These are phyloP conservation scores for Ispidina picta DNA, from an alignment of 2,797 vertebrate species.

Conservation along the genomic window DNA sequence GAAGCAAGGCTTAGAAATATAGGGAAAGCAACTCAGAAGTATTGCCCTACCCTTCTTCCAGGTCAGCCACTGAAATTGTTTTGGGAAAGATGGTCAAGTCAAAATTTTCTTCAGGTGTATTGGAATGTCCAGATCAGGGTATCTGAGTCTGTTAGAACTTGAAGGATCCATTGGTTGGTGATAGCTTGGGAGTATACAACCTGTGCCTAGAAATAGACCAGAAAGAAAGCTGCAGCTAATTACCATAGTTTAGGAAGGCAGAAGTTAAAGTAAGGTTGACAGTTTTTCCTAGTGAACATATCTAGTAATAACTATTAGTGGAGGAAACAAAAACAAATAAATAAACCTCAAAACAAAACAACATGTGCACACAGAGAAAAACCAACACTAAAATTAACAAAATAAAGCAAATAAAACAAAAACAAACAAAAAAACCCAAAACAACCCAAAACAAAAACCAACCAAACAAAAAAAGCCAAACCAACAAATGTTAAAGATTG, in stretches of 20 bases:
- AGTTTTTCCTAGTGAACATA: constrained; percentile 1
- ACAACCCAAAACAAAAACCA: neutral
- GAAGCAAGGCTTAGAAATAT: neutral
- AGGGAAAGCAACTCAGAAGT: neutral
- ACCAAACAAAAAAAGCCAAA: neutral
- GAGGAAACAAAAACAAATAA: no score
- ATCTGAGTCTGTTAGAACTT: neutral
- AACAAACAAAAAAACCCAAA: neutral
- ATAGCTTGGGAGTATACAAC: neutral
- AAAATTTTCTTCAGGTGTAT: neutral
- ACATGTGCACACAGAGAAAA: no score
- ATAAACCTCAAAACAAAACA: no score
- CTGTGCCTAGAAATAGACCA: neutral
- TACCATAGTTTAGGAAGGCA: neutral
- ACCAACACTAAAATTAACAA: no score
- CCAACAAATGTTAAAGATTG: neutral
- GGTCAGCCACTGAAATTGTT: neutral
- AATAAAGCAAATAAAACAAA: neutral
- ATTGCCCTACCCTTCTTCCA: neutral
- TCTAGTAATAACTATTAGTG: neutral
- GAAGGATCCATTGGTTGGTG: neutral
- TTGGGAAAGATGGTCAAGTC: neutral
- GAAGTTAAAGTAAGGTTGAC: neutral
- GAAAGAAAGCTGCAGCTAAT: neutral
- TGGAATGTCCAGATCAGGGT: neutral